Evolutionary conservation across 2,113 vertebrate species (phyloP), one percentile per base, ranked within the genome.

Genomic region (Corapipo altera): DNA sequence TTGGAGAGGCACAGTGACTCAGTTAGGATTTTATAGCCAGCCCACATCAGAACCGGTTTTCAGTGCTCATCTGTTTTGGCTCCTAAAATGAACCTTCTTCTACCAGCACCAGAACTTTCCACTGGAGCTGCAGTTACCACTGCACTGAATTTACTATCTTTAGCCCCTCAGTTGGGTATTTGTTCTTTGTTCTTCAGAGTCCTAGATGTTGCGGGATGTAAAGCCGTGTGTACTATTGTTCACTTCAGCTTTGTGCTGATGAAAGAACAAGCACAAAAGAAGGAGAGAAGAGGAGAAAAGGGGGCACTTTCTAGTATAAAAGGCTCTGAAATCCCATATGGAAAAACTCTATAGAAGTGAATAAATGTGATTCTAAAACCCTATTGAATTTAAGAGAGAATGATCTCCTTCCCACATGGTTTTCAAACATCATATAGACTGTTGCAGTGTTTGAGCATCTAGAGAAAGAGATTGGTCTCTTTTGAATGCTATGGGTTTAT

Each of bases 321-420:
- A 77, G 72, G 72, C 64, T 89, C 81, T 88, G 88, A 96, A 96
- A 80, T 91, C 82, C 93, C 52, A 0, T 96, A 90, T 67, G 85
- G 82, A 94, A 97, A 81, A 96, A 51, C 59, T 76, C 78, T 35
- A 52, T n/a, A 79, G 67, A 88, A 96, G 67, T 90, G 85, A 88
- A 91, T 91, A 92, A 92, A 85, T 64, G 66, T 93, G 67, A 93
- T 83, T 96, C 90, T 94, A 77, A 96, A 95, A 88, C 58, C 82
- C 78, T 80, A 93, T 90, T 96, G 87, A 93, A 85, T 89, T 93
- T 88, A 80, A 75, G 72, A 84, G 76, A 84, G 86, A 94, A 96
- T 85, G 35, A 84, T 96, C 88, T 95, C 67, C 79, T 88, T 92
- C 80, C 80, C 73, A 65, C 51, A 35, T 71, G 75, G 72, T 84